Evolutionary conservation across 2,888 invertebrate genomes (phyloP), one percentile per base, ranked within the genome.

Genomic region (Venustoraphidia nigricollis): DNA sequence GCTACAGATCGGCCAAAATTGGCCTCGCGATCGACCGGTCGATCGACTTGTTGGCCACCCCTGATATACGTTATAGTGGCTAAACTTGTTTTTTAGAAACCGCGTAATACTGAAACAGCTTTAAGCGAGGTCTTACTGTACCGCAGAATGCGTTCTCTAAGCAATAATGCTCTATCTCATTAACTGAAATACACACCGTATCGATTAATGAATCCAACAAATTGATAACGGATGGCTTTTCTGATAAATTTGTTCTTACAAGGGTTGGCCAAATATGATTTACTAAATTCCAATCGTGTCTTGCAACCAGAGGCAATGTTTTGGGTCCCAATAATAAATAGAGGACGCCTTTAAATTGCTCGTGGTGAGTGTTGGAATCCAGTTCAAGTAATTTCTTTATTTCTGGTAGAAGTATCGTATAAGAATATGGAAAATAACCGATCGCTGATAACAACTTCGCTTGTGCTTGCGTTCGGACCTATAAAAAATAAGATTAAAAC

Each of bases 211-310:
- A 65, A 53, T 77, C 75, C 53, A 80, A 76, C 51, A 79, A 57
- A 57, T 74, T 76, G 58, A 86, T 77, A 46, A 91, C 82, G 40
- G 83, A 85, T 1, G 82, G 81, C 61, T 93, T 92, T 60, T 94
- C 93, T 3, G 89, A 89, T 44, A 88, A 81, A 52, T 81, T 81
- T 1, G 89, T 82, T 49, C 75, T 72, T 1, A 91, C 70, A 14
- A 94, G 61, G 2, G 83, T 78, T 0, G 89, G 85, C 90, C 92
- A 92, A 1, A 93, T 63, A 34, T 75, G 67, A 38, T 71, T 66
- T 13, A 85, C 69, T 4, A 80, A 73, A 8, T 77, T 70, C 90
- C 91, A 94, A 62, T 88, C 81, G 53, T 82, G 79, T 57, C 81
- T 77, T 9, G 80, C 74, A 2, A 83, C 65, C 8, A 91, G 65